A percentile compares a stretch with the other conserved stretches of the same genome.
These are phyloP conservation scores for Molossus alvarezi DNA, from an alignment of 2,797 vertebrate genomes.

Conservation along the genomic window DNA sequence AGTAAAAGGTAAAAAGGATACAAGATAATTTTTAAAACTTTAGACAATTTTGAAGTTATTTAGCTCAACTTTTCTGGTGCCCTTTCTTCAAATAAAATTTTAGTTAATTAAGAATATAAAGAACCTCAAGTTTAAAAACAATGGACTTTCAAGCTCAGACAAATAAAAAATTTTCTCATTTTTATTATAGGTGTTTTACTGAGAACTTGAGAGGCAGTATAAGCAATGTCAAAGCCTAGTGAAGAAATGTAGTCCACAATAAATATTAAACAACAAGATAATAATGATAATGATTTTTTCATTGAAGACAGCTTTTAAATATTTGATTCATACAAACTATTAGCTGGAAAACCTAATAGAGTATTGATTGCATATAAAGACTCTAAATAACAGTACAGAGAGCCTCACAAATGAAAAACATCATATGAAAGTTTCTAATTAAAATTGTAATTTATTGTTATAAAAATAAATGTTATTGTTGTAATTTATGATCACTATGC, in stretches of 20 bases:
- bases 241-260: conserved; percentile 56
- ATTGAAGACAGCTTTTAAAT: conserved; percentile 68
- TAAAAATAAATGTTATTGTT: conserved; percentile 72
- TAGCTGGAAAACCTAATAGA: conserved; percentile 70
- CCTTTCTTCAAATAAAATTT: background rate
- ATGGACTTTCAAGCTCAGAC: background rate
- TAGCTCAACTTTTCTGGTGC: background rate
- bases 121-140: background rate
- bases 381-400: conserved; percentile 79
- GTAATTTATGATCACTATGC: conserved; percentile 55
- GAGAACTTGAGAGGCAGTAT: background rate
- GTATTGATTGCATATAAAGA: conserved; percentile 69
- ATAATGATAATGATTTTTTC: conserved; percentile 75
- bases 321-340: conserved; percentile 80
- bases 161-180: conserved; percentile 49
- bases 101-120: background rate
- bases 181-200: conserved; percentile 59
- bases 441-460: conserved; percentile 78
- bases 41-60: background rate
- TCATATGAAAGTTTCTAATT: conserved; percentile 70
- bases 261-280: conserved; percentile 77
- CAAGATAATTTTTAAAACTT: background rate
- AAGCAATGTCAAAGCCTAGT: conserved; percentile 55
- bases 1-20: background rate
- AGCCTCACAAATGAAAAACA: conserved; percentile 61